Conservation (phyloP, 2,888 invertebrate species). For the Xanthostigma xanthostigma region DNA sequence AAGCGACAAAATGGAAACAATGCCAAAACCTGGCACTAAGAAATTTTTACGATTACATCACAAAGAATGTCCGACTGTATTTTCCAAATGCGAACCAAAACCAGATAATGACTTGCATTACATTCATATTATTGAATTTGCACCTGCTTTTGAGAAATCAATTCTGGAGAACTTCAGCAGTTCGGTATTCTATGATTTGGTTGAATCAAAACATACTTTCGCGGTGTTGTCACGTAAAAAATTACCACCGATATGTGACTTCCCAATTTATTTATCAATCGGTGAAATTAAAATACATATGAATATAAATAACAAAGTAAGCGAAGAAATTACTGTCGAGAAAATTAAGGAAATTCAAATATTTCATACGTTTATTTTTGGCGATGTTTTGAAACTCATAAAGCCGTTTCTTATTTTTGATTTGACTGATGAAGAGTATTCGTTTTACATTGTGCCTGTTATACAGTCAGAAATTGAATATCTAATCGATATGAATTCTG, state of each 20-base stretch:
- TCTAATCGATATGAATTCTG: constrained; percentile 45
- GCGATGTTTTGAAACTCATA: constrained; percentile 46
- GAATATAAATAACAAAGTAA: constrained; percentile 31
- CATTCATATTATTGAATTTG: constrained; percentile 43
- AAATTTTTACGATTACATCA: constrained; percentile 38
- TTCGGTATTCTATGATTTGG: constrained; percentile 34
- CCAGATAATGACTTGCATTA: constrained; percentile 25
- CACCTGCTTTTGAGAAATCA: constrained; percentile 33
- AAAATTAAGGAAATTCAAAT: constrained; percentile 37
- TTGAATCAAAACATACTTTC: constrained; percentile 36
- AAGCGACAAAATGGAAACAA: constrained; percentile 10
- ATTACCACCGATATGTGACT: constrained; percentile 46
- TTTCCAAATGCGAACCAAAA: constrained; percentile 27
- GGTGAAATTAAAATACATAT: constrained; percentile 42
- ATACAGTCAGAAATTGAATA: constrained; percentile 20
- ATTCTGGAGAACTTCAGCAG: constrained; percentile 32
- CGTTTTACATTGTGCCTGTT: constrained; percentile 34
- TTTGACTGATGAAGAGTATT: constrained; percentile 35
- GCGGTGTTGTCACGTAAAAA: constrained; percentile 46
- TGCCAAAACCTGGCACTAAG: constrained; percentile 42
- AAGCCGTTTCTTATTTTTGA: constrained; percentile 47
- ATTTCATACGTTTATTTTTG: constrained; percentile 65
- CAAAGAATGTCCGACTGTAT: constrained; percentile 35
- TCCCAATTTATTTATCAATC: constrained; percentile 58
- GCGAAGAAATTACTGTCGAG: constrained; percentile 27